phyloP scores from a whole-genome alignment of 2,888 invertebrate genomes.

The Himalopsyche japonica region DNA sequence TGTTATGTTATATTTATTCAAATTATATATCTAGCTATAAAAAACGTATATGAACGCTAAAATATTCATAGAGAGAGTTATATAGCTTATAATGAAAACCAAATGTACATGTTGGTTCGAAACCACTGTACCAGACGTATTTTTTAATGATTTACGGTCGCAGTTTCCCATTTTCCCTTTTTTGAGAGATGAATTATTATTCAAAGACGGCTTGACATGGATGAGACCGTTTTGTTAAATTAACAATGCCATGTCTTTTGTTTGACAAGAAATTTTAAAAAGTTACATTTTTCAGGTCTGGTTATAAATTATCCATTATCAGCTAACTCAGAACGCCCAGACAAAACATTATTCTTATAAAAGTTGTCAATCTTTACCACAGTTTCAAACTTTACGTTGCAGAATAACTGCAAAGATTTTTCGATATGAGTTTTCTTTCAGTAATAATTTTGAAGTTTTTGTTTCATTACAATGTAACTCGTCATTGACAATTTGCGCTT shows the following conservation, averaged over 20 bases:
- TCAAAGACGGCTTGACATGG: conserved; percentile 16
- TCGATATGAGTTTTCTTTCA: no score
- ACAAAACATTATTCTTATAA: neutral
- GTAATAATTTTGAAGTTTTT: no score
- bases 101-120: neutral
- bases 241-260: neutral
- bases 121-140: neutral
- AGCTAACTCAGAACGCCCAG: neutral
- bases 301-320: neutral
- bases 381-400: no score
- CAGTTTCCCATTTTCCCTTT: conserved; percentile 18
- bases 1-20: no score
- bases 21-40: no score
- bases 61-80: no score
- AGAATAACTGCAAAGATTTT: no score
- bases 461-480: no score
- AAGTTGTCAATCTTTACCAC: no score
- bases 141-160: conserved; percentile 38
- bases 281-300: neutral
- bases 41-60: no score
- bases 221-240: conserved; percentile 1
- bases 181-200: conserved; percentile 25
- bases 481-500: no score
- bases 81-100: no score
- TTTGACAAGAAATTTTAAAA: neutral